A percentile compares a stretch with the other conserved stretches of the same genome.
phyloP scores from a whole-genome alignment of 2,888 invertebrate species.

The Malacosoma neustria region DNA sequence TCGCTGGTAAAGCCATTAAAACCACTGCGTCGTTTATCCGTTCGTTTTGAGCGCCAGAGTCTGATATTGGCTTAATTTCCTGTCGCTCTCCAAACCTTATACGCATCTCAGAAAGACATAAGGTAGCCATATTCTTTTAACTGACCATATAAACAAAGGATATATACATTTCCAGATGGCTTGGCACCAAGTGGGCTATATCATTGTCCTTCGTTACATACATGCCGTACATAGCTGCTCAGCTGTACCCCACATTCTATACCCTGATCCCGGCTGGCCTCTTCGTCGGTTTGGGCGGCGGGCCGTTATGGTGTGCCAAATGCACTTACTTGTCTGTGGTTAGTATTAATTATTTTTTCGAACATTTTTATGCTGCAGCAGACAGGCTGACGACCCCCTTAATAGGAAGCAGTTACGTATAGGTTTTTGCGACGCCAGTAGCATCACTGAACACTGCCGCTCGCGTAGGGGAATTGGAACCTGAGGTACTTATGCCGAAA shows the following conservation, averaged over 20 bases:
- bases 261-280: slow-evolving; percentile 78
- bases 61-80: no score
- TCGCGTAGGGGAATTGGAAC: no score
- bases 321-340: slow-evolving; percentile 81
- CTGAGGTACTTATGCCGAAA: no score
- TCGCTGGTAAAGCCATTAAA: no score
- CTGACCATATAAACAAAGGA: no score
- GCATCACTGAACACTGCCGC: no score
- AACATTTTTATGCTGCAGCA: not conserved
- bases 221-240: slow-evolving; percentile 80
- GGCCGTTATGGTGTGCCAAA: slow-evolving; percentile 81
- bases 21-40: no score
- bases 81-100: no score
- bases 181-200: slow-evolving; percentile 82
- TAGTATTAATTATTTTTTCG: slow-evolving; percentile 15
- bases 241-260: slow-evolving; percentile 77
- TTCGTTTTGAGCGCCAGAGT: no score
- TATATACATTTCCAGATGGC: slow-evolving; percentile 54
- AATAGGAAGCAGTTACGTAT: not conserved
- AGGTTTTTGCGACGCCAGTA: no score
- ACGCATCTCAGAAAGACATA: no score
- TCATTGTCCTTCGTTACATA: slow-evolving; percentile 78
- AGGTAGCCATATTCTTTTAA: no score
- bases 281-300: slow-evolving; percentile 79
- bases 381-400: not conserved